These are phyloP conservation scores for Phrynosoma platyrhinos DNA, from an alignment of 2,113 vertebrate genomes.

Conservation along the genomic window DNA sequence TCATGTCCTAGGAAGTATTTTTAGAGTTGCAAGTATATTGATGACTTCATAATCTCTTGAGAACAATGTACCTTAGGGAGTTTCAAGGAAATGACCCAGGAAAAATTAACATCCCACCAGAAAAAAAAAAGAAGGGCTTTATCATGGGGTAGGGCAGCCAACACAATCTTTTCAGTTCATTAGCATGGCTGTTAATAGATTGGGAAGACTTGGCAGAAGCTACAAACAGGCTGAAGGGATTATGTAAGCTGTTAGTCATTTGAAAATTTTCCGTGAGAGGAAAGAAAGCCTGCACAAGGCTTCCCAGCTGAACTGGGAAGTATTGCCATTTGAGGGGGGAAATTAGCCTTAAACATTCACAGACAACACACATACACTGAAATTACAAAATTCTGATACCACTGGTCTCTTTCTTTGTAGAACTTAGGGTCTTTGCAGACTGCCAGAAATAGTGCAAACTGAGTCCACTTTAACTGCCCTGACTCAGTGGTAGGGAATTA, in stretches of 20 bases:
- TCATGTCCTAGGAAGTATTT: neutral
- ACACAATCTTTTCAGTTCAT: slow-evolving; percentile 8
- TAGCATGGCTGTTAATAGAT: slow-evolving; percentile 9
- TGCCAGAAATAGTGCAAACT: no score
- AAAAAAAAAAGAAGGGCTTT: neutral
- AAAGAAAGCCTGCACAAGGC: slow-evolving; percentile 11
- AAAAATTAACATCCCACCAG: neutral
- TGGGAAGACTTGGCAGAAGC: slow-evolving; percentile 17
- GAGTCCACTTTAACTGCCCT: no score
- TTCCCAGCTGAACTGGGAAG: slow-evolving; percentile 7
- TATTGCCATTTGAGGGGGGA: neutral
- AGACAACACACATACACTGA: neutral
- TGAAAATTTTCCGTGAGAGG: neutral
- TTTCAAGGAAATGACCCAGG: neutral
- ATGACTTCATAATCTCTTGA: neutral
- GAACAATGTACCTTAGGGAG: neutral
- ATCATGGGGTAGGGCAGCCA: neutral
- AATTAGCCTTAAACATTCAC: neutral
- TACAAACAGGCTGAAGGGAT: neutral
- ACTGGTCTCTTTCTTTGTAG: neutral
- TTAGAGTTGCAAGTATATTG: neutral
- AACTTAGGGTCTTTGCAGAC: no score
- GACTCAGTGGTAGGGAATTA: no score
- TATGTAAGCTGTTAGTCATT: neutral
- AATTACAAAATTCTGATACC: neutral